Conservation (phyloP, 2,888 invertebrate genomes). For the Ommatoiulus sabulosus region DNA sequence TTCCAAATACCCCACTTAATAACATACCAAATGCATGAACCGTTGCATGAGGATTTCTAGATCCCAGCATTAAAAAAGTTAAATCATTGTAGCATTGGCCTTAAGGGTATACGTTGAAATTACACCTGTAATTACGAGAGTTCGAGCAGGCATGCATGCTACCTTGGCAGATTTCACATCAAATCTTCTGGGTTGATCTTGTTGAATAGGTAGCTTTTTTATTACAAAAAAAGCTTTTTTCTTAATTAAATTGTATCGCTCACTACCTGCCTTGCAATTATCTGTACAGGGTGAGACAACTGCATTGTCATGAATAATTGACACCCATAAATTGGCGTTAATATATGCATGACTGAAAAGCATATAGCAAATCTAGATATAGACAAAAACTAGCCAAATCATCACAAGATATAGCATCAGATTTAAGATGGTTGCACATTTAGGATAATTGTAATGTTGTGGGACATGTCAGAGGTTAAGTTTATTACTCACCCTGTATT, state of each 20-base stretch:
- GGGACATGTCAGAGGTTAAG: too few relatives aligned
- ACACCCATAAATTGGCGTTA: too few relatives aligned
- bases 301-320: too few relatives aligned
- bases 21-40: neutral
- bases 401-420: too few relatives aligned
- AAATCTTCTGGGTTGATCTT: neutral
- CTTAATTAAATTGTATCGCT: neutral
- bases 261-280: neutral
- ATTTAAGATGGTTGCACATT: too few relatives aligned
- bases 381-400: too few relatives aligned
- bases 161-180: neutral
- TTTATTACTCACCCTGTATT: too few relatives aligned
- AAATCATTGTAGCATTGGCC: constrained; percentile 26
- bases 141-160: neutral
- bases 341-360: too few relatives aligned
- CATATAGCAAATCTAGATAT: too few relatives aligned
- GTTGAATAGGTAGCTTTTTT: neutral
- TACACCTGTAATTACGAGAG: constrained; percentile 20
- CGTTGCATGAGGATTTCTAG: neutral
- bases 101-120: neutral
- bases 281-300: too few relatives aligned
- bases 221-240: constrained; percentile 7
- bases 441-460: too few relatives aligned
- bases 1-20: neutral
- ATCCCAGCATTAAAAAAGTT: neutral